phyloP scores from a whole-genome alignment of 2,888 invertebrate genomes.

The Unio pictorum region DNA sequence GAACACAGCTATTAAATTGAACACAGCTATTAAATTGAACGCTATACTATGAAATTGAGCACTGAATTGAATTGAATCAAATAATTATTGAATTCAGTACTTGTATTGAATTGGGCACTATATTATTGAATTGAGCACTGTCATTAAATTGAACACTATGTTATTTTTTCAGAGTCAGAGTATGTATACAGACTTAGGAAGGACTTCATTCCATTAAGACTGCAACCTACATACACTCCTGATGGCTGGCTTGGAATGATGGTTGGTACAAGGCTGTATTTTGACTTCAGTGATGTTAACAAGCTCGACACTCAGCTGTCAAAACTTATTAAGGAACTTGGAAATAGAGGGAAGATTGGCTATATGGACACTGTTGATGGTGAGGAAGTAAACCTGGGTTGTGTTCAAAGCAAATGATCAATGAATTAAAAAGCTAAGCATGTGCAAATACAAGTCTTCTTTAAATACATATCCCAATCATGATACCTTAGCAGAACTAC shows the following conservation, averaged over 20 bases:
- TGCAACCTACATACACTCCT: slow-evolving; percentile 62
- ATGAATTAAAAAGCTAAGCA: too few species aligned
- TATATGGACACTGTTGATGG: background rate
- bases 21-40: too few species aligned
- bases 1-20: too few species aligned
- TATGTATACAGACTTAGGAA: slow-evolving; percentile 67
- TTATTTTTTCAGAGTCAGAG: slow-evolving; percentile 64
- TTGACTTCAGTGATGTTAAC: slow-evolving; percentile 60
- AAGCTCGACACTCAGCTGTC: slow-evolving; percentile 48
- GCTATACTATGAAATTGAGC: too few species aligned
- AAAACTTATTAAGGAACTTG: slow-evolving; percentile 59
- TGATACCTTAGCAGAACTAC: too few species aligned
- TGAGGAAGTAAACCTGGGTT: too few species aligned
- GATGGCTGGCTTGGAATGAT: slow-evolving; percentile 71
- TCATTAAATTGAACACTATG: background rate
- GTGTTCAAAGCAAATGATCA: too few species aligned
- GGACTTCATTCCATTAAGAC: slow-evolving; percentile 64
- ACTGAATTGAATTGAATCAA: background rate
- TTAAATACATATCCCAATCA: too few species aligned
- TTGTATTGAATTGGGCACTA: too few species aligned
- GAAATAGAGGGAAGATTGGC: slow-evolving; percentile 52
- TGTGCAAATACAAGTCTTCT: too few species aligned
- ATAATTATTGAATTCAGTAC: background rate
- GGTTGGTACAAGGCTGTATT: slow-evolving; percentile 66
- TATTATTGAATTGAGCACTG: background rate